Base-by-base conservation (phyloP, 92 coral and sea anemone genomes). In the Porites evermanni region DNA sequence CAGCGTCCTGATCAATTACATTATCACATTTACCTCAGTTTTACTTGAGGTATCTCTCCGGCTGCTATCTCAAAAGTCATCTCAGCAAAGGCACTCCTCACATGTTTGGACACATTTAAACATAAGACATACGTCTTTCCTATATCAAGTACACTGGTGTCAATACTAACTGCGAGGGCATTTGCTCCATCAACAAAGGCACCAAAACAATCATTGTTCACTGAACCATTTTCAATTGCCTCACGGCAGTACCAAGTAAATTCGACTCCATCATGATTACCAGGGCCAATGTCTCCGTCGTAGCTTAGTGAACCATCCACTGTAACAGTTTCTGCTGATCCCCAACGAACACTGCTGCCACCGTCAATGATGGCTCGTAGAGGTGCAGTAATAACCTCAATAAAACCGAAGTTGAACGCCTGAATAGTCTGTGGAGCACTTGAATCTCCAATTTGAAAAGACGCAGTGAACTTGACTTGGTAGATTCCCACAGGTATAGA, bases 211-310 rank as follows among this genome's bases (percentile, higher is more conserved):
- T 71, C 44, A 2, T 38, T 18, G 12, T 32, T 54, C 18, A 12
- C 0, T 19, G 58, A 5, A 18, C 1, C 17, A 19, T 72, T 59
- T 4, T 61, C 75, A 19, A 5, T 32, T 8, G 52, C 8, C 53
- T 44, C 60, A 24, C 80, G 13, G 65, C 95, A 92, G n/a, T 84
- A 73, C 95, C 95, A 92, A 58, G 64, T 67, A 38, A 82, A 92
- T 2, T 54, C 59, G 6, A 89, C 69, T 6, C 90, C 95, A 52
- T 12, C 38, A 4, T 68, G 66, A 2, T 51, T 68, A 23, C 88
- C 90, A 13, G 79, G 87, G 32, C 87, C 87, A 50, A 88, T 20
- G 68, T 85, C 95, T 2, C 59, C 44, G 26, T 92, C 95, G 38
- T 89, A 75, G 24, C 89, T 83, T 16, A 66, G 74, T 12, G 88